Base-by-base conservation (phyloP, 2,797 vertebrate genomes). In the Micrastur ruficollis region DNA sequence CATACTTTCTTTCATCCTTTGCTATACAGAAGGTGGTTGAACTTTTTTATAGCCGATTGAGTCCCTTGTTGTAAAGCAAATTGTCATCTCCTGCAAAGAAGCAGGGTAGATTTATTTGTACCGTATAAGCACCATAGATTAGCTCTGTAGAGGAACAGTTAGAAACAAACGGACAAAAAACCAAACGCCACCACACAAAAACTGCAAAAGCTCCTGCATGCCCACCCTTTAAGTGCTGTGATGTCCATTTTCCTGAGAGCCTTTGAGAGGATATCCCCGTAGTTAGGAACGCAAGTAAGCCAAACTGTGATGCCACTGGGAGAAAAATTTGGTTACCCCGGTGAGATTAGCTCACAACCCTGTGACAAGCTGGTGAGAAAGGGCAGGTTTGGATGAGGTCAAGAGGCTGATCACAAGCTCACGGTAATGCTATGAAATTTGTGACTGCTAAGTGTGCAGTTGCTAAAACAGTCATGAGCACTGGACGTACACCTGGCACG, bases 401-500 rank as follows among this genome's bases (percentile, higher is more conserved):
- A 8, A 16, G 40, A 36, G 42, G 12, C 25, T 19, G 49, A 12
- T 53, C 27, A 32, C 31, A 42, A 36, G 36, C 42, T 63, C 11
- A 7, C 3, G 18, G 26, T 23, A 42, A 47, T 7, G 17, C 21
- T 49, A 11, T 11, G 9, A 40, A n/a, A 23, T 12, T 50, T n/a
- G 34, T n/a, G 29, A 40, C n/a, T 34, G 22, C 14, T 23, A 27
- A 7, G 34, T 22, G 12, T 50, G 34, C 42, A 19, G 4, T 50
- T 44, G 26, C 67, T 42, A 23, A 36, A 42, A 44, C 5, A n/a
- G 52, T 23, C 27, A 3, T 2, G 3, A 62, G 55, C 26, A 8
- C 40, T 42, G 26, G 40, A 7, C 1, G 1, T 12, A 7, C 7
- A 21, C n/a, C 46, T 61, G 36, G 52, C 52, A 8, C 1, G 4